phyloP scores from a whole-genome alignment of 2,888 invertebrate genomes.

The Sipunculus nudus region DNA sequence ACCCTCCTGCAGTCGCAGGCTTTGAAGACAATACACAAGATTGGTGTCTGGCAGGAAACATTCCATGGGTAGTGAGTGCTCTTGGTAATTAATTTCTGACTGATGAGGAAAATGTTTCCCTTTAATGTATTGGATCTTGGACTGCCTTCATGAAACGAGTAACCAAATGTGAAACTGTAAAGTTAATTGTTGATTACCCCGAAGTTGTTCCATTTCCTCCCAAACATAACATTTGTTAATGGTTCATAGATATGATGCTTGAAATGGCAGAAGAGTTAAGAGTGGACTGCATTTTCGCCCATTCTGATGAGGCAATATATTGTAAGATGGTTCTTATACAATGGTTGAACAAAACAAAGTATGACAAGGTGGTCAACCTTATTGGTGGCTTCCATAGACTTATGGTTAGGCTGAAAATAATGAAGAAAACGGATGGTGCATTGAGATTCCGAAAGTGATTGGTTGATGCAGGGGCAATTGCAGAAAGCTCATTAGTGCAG shows the following conservation, averaged over 20 bases:
- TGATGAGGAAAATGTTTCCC: background rate
- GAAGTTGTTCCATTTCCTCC: background rate
- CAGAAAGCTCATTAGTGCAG: background rate
- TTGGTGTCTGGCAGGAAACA: background rate
- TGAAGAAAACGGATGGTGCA: background rate
- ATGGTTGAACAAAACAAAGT: background rate
- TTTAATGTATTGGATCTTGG: background rate
- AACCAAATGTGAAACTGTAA: background rate
- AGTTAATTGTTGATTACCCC: background rate
- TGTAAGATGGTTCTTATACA: background rate
- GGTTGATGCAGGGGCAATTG: background rate
- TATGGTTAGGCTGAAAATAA: background rate
- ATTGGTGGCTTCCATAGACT: constrained; percentile 2
- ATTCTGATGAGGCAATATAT: background rate
- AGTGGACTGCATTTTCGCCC: constrained; percentile 1
- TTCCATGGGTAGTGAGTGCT: background rate
- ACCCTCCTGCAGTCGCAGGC: background rate
- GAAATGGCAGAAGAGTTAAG: no score
- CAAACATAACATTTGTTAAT: no score
- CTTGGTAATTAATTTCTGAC: background rate
- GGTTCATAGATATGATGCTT: no score
- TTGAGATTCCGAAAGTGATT: background rate
- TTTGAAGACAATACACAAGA: background rate
- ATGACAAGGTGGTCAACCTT: background rate
- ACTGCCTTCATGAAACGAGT: constrained; percentile 1